Percentiles rank a stretch among this genome's conserved stretches.
Conservation (phyloP, 2,888 invertebrate species). For the Phalangium opilio region DNA sequence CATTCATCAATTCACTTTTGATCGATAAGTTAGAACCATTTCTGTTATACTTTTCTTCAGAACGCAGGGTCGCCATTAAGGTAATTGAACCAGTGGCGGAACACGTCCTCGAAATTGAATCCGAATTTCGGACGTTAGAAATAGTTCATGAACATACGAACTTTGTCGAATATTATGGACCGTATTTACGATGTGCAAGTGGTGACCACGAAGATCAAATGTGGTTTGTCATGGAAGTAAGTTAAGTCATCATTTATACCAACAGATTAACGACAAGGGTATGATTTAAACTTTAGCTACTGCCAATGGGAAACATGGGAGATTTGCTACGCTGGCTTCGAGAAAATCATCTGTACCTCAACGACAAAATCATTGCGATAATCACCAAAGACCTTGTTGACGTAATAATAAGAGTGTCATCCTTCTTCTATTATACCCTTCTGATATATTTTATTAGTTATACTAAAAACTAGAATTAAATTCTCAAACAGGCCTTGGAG, state of each 20-base stretch:
- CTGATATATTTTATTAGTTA: not conserved
- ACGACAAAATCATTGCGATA: too few relatives aligned
- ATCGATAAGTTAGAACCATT: too few relatives aligned
- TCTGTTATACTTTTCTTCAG: constrained; percentile 5
- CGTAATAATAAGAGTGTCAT: too few relatives aligned
- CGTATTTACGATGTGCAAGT: constrained; percentile 44
- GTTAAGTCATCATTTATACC: too few relatives aligned
- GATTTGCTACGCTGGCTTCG: too few relatives aligned
- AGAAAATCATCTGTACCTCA: too few relatives aligned
- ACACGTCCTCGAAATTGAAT: constrained; percentile 51
- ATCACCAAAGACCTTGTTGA: too few relatives aligned
- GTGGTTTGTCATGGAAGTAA: constrained; percentile 82
- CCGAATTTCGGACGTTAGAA: constrained; percentile 65
- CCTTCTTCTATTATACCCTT: too few relatives aligned
- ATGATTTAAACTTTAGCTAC: too few relatives aligned
- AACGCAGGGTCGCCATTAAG: constrained; percentile 60
- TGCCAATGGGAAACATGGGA: too few relatives aligned
- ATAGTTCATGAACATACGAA: constrained; percentile 59
- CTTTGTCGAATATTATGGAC: constrained; percentile 70
- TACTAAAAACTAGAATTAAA: not conserved
- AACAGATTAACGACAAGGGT: too few relatives aligned
- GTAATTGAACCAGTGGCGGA: constrained; percentile 54
- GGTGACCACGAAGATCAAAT: constrained; percentile 41
- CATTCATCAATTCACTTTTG: too few relatives aligned
- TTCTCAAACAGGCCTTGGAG: constrained; percentile 48